Conservation (phyloP, 2,113 vertebrate species). For the Albula glossodonta region DNA sequence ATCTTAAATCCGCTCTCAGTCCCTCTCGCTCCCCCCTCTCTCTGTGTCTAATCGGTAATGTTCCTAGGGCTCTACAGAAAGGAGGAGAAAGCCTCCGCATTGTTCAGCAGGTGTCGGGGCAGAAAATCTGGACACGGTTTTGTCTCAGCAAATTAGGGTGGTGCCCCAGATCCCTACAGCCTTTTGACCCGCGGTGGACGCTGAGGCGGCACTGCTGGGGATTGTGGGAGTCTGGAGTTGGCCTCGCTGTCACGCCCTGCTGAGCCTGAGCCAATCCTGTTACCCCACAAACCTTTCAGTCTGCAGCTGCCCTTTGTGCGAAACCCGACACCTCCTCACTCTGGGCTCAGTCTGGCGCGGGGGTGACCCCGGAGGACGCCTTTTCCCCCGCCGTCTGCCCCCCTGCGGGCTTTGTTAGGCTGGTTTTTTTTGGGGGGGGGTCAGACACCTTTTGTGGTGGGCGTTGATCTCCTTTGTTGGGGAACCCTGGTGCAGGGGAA, state of each 20-base stretch:
- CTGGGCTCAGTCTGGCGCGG: not conserved
- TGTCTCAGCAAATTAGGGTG: constrained; percentile 22
- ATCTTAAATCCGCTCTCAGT: not conserved
- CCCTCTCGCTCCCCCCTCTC: too few species aligned
- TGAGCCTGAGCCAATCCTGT: too few species aligned
- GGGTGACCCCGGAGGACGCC: constrained; percentile 45
- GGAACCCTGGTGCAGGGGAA: constrained; percentile 31
- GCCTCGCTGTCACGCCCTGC: not conserved
- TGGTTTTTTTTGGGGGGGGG: constrained; percentile 41
- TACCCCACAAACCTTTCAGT: not conserved
- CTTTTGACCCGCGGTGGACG: not conserved
- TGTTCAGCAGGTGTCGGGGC: constrained; percentile 20
- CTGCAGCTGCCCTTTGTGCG: too few species aligned
- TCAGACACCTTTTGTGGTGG: constrained; percentile 60
- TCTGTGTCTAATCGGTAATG: not conserved
- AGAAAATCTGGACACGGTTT: not conserved
- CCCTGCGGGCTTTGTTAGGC: constrained; percentile 29
- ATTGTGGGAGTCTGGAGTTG: not conserved
- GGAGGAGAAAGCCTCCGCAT: not conserved
- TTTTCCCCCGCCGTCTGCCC: constrained; percentile 48
- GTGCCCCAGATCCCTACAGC: not conserved
- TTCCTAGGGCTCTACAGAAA: too few species aligned
- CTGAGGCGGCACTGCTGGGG: not conserved
- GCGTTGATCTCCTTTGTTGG: constrained; percentile 72
- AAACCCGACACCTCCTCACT: too few species aligned